Conservation (phyloP, 1,140 invertebrate genomes). For the Eulimnadia texana region DNA sequence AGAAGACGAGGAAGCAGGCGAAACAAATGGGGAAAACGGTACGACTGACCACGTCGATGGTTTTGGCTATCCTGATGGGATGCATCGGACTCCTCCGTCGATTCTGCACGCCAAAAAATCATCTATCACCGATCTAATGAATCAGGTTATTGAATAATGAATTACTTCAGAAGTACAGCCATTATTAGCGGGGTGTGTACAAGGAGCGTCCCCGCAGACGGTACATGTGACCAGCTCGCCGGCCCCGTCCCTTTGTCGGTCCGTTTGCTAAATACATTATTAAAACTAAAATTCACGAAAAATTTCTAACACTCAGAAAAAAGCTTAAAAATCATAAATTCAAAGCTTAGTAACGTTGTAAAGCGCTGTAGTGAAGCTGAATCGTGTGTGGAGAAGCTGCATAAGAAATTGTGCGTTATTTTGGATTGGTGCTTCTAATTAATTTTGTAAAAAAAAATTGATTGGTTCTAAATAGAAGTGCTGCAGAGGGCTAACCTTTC, state of each 20-base stretch:
- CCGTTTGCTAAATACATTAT: conserved; percentile 1
- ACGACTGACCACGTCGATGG: conserved; percentile 82
- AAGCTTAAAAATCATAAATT: too few species aligned
- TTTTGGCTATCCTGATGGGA: conserved; percentile 80
- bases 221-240: conserved; percentile 68
- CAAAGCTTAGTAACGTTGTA: too few species aligned
- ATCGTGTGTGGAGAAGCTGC: too few species aligned
- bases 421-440: too few species aligned
- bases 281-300: neutral
- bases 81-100: conserved; percentile 77
- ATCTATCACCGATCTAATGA: conserved; percentile 17
- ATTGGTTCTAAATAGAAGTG: neutral
- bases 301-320: too few species aligned
- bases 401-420: too few species aligned
- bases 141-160: conserved; percentile 12
- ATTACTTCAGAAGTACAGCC: conserved; percentile 67
- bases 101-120: conserved; percentile 33
- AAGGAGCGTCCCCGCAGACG: conserved; percentile 52
- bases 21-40: conserved; percentile 83
- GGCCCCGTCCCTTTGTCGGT: conserved; percentile 9
- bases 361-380: too few species aligned
- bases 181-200: conserved; percentile 69
- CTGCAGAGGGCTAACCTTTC: conserved; percentile 5
- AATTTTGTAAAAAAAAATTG: too few species aligned
- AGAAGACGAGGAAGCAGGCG: conserved; percentile 81